Conservation (phyloP, 2,888 invertebrate genomes). For the Drosophila paramelanica region DNA sequence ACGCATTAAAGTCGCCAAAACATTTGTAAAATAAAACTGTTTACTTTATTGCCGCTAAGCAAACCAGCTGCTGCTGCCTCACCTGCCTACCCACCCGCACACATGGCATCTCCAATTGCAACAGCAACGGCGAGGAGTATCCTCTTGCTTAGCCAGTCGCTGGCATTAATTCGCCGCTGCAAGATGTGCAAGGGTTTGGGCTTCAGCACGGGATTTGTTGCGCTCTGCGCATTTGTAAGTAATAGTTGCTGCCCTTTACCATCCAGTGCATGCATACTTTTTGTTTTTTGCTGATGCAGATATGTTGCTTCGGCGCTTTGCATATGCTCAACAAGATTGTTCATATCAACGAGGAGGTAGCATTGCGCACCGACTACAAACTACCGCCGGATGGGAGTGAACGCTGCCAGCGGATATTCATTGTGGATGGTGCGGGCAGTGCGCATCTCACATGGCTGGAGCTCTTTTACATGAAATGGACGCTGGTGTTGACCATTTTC, state of each 20-base stretch:
- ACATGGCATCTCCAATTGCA: conserved; percentile 29
- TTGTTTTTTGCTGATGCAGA: conserved; percentile 21
- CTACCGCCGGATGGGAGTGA: neutral
- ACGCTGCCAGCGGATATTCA: conserved; percentile 33
- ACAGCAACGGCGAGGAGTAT: conserved; percentile 4
- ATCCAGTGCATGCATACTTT: neutral
- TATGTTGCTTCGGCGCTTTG: conserved; percentile 55
- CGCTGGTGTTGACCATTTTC: conserved; percentile 50
- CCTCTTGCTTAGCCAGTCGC: conserved; percentile 34
- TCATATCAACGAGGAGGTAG: conserved; percentile 30
- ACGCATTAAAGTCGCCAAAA: conserved; percentile 68
- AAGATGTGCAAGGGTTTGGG: conserved; percentile 58
- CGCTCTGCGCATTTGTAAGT: conserved; percentile 62
- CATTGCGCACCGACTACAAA: neutral
- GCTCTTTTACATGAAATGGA: conserved; percentile 59
- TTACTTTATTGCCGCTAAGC: conserved; percentile 33
- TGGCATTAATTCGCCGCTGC: conserved; percentile 14
- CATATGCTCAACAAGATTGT: conserved; percentile 58
- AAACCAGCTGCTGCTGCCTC: conserved; percentile 40
- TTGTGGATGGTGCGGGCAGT: conserved; percentile 19
- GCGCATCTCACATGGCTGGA: conserved; percentile 54
- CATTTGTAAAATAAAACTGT: conserved; percentile 71
- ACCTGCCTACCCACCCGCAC: neutral
- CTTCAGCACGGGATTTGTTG: conserved; percentile 41
- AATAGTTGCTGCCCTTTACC: neutral